Percentiles rank a stretch among this genome's conserved stretches.
phyloP scores from a whole-genome alignment of 2,113 vertebrate genomes.

The Pseudois nayaur region DNA sequence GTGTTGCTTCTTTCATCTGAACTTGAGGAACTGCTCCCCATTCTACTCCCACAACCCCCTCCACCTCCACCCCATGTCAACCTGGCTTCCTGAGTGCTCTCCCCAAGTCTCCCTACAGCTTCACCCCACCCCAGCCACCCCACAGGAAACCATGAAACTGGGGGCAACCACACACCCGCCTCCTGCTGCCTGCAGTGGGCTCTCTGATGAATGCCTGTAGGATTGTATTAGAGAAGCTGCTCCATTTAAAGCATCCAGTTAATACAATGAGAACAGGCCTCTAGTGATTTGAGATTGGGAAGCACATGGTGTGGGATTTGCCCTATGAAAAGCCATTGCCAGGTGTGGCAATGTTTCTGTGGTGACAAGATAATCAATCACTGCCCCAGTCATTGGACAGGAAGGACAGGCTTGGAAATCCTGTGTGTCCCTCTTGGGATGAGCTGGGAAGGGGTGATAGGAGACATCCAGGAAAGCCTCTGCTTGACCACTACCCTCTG shows the following conservation, averaged over 20 bases:
- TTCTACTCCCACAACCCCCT: background rate
- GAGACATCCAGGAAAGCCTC: background rate
- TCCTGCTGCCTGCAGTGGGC: slow-evolving; percentile 27
- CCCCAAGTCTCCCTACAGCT: slow-evolving; percentile 2
- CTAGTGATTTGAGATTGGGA: slow-evolving; percentile 47
- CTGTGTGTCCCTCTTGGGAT: no score
- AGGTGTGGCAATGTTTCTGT: background rate
- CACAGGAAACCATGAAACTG: slow-evolving; percentile 58
- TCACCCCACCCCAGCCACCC: slow-evolving; percentile 40
- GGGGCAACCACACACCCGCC: background rate
- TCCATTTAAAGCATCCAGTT: slow-evolving; percentile 58
- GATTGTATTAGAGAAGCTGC: slow-evolving; percentile 35
- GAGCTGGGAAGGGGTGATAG: background rate
- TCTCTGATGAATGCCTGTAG: slow-evolving; percentile 41
- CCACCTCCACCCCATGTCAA: slow-evolving; percentile 15
- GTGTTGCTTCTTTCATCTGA: slow-evolving; percentile 31
- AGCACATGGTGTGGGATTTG: slow-evolving; percentile 62
- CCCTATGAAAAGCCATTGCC: slow-evolving; percentile 63
- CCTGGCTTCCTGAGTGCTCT: slow-evolving; percentile 3
- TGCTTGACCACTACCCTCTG: background rate
- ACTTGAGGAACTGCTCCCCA: slow-evolving; percentile 32
- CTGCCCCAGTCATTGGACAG: background rate
- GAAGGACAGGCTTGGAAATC: background rate
- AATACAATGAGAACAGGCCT: slow-evolving; percentile 52
- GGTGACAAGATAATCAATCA: slow-evolving; percentile 54